Conservation (phyloP, 2,888 invertebrate genomes). For the Chesias legatella region DNA sequence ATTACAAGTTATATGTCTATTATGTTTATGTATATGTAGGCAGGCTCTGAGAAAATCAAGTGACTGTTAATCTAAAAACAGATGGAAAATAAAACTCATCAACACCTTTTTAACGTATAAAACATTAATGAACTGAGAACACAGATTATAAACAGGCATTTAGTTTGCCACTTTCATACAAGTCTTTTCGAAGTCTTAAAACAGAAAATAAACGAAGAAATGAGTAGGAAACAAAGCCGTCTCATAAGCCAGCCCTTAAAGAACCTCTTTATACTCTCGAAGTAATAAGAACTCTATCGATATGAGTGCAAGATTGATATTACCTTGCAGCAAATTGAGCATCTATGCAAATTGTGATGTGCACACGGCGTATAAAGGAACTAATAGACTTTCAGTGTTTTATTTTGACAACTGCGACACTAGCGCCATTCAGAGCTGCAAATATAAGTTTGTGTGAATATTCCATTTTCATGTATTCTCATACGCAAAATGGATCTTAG, state of each 20-base stretch:
- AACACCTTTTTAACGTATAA: too few species aligned
- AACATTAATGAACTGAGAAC: neutral
- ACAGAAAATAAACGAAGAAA: conserved; percentile 34
- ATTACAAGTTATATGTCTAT: too few species aligned
- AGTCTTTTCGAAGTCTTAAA: conserved; percentile 25
- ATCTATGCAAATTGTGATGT: conserved; percentile 21
- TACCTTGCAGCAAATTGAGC: neutral
- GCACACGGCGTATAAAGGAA: conserved; percentile 17
- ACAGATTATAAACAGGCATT: conserved; percentile 4
- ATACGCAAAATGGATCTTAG: too few species aligned
- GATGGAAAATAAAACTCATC: too few species aligned
- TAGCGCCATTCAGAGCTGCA: conserved; percentile 5
- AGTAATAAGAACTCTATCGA: conserved; percentile 7
- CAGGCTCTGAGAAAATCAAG: too few species aligned
- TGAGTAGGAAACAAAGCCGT: conserved; percentile 40
- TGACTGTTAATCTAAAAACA: too few species aligned
- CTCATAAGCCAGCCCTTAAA: conserved; percentile 24
- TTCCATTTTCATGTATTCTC: conserved; percentile 13
- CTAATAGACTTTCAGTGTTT: conserved; percentile 9
- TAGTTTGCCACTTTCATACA: conserved; percentile 15
- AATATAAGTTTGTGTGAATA: conserved; percentile 6
- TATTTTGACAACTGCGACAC: conserved; percentile 4
- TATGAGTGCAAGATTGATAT: conserved; percentile 9
- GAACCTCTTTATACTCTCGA: conserved; percentile 15
- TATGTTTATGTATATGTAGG: too few species aligned